Base-by-base conservation (phyloP, 2,113 vertebrate genomes). In the Lasiurus cinereus region DNA sequence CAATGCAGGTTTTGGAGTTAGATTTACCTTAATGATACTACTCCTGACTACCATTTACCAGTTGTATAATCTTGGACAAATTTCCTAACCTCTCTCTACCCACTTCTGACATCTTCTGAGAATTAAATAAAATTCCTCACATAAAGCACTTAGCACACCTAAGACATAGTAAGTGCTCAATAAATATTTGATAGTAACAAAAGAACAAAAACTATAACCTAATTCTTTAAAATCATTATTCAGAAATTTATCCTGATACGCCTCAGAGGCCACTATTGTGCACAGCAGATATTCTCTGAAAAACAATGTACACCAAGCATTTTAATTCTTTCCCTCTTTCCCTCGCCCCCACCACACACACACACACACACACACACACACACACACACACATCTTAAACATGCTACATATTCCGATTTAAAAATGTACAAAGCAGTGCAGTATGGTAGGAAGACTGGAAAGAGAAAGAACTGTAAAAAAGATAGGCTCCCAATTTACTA, bases 221-320 rank as follows among this genome's bases (percentile, higher is more conserved):
- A 92, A 92, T 84, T 88, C 8, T 70, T 92, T 18, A 83, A 70
- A 83, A 78, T 92, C n/a, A 88, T 64, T 83, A 92, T 88, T 92
- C n/a, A 83, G 59, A 59, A 88, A 33, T 33, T 29, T 83, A 64
- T 93, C 56, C 85, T 89, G 46, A 66, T 83, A 76, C 22, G 12
- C 31, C 78, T 56, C 56, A 14, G 16, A 89, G 59, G 59, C 74
- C 50, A 39, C 39, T 73, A 73, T 2, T 83, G n/a, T 92, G 19
- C 52, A 70, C 9, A 62, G 62, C 15, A 88, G 19, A n/a, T 46
- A 66, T 69, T 88, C 72, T 84, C 64, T 93, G 66, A 80, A 85
- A 73, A 74, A 87, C 39, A 73, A 89, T 36, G 39, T 48, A 74
- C 31, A 50, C 27, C 4, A 18, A 59, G 14, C 10, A 79, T 54